Conservation (phyloP, 2,797 vertebrate species). For the Potorous gilbertii region DNA sequence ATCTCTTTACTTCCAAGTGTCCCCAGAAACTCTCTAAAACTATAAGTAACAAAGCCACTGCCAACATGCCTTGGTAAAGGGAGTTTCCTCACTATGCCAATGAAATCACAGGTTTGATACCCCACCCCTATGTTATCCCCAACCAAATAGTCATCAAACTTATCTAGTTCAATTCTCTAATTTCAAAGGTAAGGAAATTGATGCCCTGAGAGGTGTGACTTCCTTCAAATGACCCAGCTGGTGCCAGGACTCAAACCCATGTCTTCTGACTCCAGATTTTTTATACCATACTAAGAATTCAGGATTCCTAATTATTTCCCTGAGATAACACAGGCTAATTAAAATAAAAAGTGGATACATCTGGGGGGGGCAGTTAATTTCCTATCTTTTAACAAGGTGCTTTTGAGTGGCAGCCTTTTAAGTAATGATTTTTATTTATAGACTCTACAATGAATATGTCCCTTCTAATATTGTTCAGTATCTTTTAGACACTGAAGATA, state of each 20-base stretch:
- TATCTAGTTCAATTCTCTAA: background rate
- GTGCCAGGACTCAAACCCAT: background rate
- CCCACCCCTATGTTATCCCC: background rate
- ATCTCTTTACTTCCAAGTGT: too few relatives aligned
- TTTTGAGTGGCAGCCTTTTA: background rate
- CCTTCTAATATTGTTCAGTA: background rate
- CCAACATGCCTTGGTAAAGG: background rate
- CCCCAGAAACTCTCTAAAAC: background rate
- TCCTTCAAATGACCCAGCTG: background rate
- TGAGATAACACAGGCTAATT: background rate
- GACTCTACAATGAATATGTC: slow-evolving; percentile 7
- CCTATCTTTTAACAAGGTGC: background rate
- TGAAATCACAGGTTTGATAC: background rate
- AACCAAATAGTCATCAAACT: background rate
- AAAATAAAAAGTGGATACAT: background rate
- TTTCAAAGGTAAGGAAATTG: background rate
- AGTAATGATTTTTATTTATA: slow-evolving; percentile 35
- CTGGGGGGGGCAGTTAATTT: background rate
- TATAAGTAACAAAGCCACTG: background rate
- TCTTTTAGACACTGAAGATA: slow-evolving; percentile 2
- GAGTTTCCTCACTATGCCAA: background rate
- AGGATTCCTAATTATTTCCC: slow-evolving; percentile 1
- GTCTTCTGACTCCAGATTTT: background rate
- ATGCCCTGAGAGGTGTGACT: background rate
- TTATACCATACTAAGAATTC: background rate